These are phyloP conservation scores for Haliclona indistincta DNA, from an alignment of 37 sponge, comb jelly and placozoan species.

Conservation along the genomic window DNA sequence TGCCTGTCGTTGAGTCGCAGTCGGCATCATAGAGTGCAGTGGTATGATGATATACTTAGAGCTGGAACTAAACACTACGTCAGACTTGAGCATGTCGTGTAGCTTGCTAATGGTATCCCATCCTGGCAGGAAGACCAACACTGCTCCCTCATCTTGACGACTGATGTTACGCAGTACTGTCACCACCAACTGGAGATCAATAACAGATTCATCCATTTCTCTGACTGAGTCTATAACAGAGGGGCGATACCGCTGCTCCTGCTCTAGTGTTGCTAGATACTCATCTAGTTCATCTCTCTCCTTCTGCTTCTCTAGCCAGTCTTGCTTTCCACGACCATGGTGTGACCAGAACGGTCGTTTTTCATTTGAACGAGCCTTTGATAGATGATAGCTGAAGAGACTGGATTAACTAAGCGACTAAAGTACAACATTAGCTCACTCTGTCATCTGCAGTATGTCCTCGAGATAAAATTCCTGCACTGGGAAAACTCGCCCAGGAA, in stretches of 20 bases:
- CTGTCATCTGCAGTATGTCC: conserved; percentile 46
- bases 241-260: conserved; percentile 18
- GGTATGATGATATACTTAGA: conserved; percentile 66
- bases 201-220: conserved; percentile 20
- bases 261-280: conserved; percentile 34
- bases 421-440: conserved; percentile 5
- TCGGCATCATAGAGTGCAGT: conserved; percentile 83
- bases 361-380: conserved; percentile 1
- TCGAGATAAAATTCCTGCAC: conserved; percentile 69
- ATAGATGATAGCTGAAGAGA: conserved; percentile 20
- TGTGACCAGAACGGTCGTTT: conserved; percentile 30
- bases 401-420: background rate
- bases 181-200: conserved; percentile 46
- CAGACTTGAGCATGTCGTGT: conserved; percentile 49
- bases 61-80: conserved; percentile 48
- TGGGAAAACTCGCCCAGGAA: conserved; percentile 57
- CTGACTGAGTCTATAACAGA: conserved; percentile 32
- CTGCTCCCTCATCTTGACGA: conserved; percentile 49
- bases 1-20: conserved; percentile 56
- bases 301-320: conserved; percentile 19
- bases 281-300: conserved; percentile 13
- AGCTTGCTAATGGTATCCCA: conserved; percentile 77
- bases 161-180: conserved; percentile 46
- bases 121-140: conserved; percentile 70
- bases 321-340: conserved; percentile 10